Percentiles rank a stretch among this genome's conserved stretches.
phyloP scores from a whole-genome alignment of 2,888 invertebrate species.

The Digitonthophagus gazella region DNA sequence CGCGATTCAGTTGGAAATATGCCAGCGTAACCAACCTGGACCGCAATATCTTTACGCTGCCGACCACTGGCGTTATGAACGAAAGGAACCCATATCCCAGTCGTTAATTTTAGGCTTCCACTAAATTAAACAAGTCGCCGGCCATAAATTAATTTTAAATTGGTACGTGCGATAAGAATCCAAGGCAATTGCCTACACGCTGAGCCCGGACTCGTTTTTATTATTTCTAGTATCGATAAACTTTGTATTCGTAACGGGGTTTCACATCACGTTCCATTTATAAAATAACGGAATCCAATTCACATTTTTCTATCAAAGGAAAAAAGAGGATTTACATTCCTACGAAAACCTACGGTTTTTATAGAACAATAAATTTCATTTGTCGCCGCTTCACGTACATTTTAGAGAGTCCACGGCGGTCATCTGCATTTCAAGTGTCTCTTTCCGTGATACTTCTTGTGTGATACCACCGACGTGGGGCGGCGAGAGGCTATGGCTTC shows the following conservation, averaged over 20 bases:
- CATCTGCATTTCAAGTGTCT: background rate
- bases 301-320: background rate
- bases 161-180: slow-evolving; percentile 1
- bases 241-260: background rate
- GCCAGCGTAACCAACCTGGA: background rate
- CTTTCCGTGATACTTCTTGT: background rate
- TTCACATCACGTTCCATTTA: background rate
- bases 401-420: background rate
- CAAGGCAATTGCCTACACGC: slow-evolving; percentile 3
- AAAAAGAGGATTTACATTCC: background rate
- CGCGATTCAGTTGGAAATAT: background rate
- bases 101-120: background rate
- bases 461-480: background rate
- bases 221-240: background rate
- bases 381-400: background rate
- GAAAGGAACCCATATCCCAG: background rate
- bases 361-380: background rate
- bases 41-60: background rate
- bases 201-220: background rate
- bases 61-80: background rate
- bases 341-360: background rate
- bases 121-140: slow-evolving; percentile 6
- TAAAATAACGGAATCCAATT: background rate
- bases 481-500: slow-evolving; percentile 1
- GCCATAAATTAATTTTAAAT: slow-evolving; percentile 5